Conservation (phyloP, 1,140 invertebrate species). For the Temnothorax curvispinosus region DNA sequence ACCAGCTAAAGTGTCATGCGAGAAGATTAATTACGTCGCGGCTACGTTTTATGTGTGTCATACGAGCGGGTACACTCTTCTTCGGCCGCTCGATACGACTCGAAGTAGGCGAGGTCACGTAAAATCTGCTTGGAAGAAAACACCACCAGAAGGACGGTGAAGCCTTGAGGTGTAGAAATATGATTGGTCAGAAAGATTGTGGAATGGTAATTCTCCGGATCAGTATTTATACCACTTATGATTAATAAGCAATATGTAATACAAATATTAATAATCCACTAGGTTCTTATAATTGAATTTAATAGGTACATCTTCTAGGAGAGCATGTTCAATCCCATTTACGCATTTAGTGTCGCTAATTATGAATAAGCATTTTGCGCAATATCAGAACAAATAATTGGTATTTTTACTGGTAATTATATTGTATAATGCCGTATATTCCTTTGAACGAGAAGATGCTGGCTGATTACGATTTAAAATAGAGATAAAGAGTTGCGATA, state of each 20-base stretch:
- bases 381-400: background rate
- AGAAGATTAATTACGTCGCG: constrained; percentile 80
- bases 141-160: background rate
- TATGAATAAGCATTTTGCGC: background rate
- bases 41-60: constrained; percentile 72
- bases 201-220: background rate
- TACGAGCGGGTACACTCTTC: constrained; percentile 64
- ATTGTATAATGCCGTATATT: background rate
- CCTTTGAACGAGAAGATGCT: background rate
- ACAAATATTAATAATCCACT: constrained; percentile 6
- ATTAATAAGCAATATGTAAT: background rate
- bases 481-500: constrained; percentile 17
- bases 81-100: constrained; percentile 62
- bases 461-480: background rate
- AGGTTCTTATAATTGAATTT: background rate
- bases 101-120: constrained; percentile 46
- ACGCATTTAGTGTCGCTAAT: background rate
- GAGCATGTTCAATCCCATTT: background rate
- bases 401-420: background rate
- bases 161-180: background rate
- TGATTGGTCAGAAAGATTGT: background rate
- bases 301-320: too few relatives aligned
- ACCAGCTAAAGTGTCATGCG: constrained; percentile 80
- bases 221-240: background rate
- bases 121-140: constrained; percentile 31